A percentile compares a stretch with the other conserved stretches of the same genome.
These are phyloP conservation scores for Artemia sp. DNA, from an alignment of 2,888 invertebrate genomes.

Conservation along the genomic window DNA sequence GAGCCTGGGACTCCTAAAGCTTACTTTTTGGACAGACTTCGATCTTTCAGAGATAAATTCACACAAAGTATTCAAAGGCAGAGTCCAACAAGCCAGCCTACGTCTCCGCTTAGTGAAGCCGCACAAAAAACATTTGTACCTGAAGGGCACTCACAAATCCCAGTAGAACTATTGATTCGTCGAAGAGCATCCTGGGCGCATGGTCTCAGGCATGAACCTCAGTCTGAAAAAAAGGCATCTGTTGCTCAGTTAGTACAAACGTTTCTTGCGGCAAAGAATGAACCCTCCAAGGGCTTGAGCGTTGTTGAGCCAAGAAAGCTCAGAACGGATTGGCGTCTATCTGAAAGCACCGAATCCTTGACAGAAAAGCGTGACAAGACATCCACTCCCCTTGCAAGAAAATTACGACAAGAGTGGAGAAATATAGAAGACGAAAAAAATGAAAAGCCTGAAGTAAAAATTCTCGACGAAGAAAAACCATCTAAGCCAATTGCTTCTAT, in stretches of 20 bases:
- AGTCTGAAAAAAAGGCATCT: slow-evolving; percentile 19
- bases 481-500: slow-evolving; percentile 19
- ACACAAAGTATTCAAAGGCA: slow-evolving; percentile 3
- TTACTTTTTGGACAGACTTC: slow-evolving; percentile 1
- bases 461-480: slow-evolving; percentile 18
- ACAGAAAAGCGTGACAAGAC: slow-evolving; percentile 5
- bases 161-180: slow-evolving; percentile 17
- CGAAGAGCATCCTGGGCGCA: slow-evolving; percentile 23
- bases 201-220: slow-evolving; percentile 20
- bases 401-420: neutral
- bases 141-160: slow-evolving; percentile 19
- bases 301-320: neutral
- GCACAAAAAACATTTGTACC: slow-evolving; percentile 19
- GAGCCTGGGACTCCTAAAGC: slow-evolving; percentile 7
- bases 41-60: slow-evolving; percentile 3
- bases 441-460: neutral
- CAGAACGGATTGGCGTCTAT: neutral
- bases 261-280: slow-evolving; percentile 17
- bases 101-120: slow-evolving; percentile 6
- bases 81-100: slow-evolving; percentile 11
- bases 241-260: slow-evolving; percentile 20
- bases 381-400: slow-evolving; percentile 2
- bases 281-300: neutral
- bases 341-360: slow-evolving; percentile 11
- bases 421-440: slow-evolving; percentile 16